Base-by-base conservation (phyloP, 2,113 vertebrate species). In the Labeo catla region DNA sequence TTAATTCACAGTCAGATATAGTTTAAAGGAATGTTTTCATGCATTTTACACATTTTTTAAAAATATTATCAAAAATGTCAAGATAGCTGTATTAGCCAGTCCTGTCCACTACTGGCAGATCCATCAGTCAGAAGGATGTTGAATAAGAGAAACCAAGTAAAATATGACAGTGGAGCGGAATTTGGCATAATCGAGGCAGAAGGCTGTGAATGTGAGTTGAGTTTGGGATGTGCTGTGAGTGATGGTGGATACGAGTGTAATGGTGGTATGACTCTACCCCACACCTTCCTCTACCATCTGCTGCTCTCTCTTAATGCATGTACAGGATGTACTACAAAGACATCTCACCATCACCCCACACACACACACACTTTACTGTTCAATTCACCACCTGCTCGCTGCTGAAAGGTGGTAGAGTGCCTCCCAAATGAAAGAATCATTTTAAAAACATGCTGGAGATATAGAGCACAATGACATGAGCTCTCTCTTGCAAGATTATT, bases 261-360 rank as follows among this genome's bases (percentile, higher is more conserved):
- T 93, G 91, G 91, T 93, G 91, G 90, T 91, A 89, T 87, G 39
- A 54, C 49, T 81, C 91, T 91, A 83, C 92, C 89, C 86, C 72
- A 90, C 86, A 87, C 91, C 91, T 89, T 89, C 90, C 91, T 74
- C 91, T 78, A 87, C 94, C 94, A 94, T 94, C 94, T 94, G 93
- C 90, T 94, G 92, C 91, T 93, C 89, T 90, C 88, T 91, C 89
- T 90, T 79, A 91, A 93, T 91, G 90, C 90, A 88, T 92, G 89
- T 82, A 76, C 88, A 89, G 74, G 61, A 89, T 88, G 91, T 89
- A 87, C 88, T 92, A 94, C 92, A 93, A 92, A 93, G 91, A 90
- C 90, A 87, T 90, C 89, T 91, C 89, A 89, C 81, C 81, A 90
- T 79, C 83, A 87, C 36, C 49, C 78, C 65, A 15, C 52, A 54